These are phyloP conservation scores for Cydia pomonella DNA, from an alignment of 1,140 invertebrate species.

Conservation along the genomic window DNA sequence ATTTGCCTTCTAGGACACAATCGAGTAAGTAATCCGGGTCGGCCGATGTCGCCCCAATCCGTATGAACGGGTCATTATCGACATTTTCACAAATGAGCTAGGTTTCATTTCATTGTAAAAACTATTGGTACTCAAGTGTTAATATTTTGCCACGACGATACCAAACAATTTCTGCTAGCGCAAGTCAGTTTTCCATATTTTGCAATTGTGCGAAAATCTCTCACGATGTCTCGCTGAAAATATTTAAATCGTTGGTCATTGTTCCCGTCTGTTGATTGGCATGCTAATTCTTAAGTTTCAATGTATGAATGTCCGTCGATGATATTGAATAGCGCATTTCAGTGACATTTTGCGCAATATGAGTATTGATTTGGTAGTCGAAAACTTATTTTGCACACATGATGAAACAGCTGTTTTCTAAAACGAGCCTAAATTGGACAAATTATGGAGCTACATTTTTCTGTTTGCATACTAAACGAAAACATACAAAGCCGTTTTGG, in stretches of 20 bases:
- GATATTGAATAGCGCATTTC: constrained; percentile 69
- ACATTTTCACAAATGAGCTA: constrained; percentile 55
- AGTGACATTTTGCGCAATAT: constrained; percentile 78
- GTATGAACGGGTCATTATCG: constrained; percentile 65
- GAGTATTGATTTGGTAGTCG: constrained; percentile 75
- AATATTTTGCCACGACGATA: not conserved
- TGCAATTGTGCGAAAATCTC: constrained; percentile 40
- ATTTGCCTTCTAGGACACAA: constrained; percentile 89
- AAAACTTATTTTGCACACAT: constrained; percentile 67
- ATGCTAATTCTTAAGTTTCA: constrained; percentile 54
- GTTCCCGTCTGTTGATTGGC: constrained; percentile 55
- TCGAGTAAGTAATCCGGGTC: constrained; percentile 79
- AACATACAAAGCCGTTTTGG: not conserved
- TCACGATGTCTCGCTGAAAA: constrained; percentile 30
- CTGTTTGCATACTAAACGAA: not conserved
- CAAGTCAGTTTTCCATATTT: constrained; percentile 1
- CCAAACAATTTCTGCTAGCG: not conserved
- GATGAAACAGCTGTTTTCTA: constrained; percentile 77
- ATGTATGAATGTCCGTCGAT: constrained; percentile 47
- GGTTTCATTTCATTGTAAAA: constrained; percentile 37
- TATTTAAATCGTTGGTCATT: constrained; percentile 56
- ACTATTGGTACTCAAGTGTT: constrained; percentile 18
- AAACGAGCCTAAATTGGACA: constrained; percentile 34
- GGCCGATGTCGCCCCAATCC: constrained; percentile 66
- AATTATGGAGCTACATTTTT: constrained; percentile 16